Evolutionary conservation across 2,113 vertebrate species (phyloP).

Genomic region (Nothobranchius kuhntae): DNA sequence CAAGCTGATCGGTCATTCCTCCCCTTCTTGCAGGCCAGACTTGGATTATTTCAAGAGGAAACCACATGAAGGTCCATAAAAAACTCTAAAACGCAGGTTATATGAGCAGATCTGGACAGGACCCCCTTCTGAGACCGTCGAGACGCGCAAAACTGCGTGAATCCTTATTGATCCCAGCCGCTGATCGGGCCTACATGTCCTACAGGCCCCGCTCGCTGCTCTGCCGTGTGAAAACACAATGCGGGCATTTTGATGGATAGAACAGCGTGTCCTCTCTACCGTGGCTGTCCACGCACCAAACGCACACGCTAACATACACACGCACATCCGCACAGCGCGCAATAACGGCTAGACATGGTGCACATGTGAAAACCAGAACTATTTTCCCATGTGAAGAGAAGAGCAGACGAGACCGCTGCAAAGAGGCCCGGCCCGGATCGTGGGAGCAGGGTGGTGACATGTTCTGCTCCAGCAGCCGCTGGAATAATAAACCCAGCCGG

Average conservation of each 20-base stretch:
- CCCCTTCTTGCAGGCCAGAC: neutral
- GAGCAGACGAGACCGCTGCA: slow-evolving; percentile 43
- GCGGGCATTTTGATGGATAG: slow-evolving; percentile 79
- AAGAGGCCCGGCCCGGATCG: slow-evolving; percentile 33
- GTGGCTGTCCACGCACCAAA: slow-evolving; percentile 46
- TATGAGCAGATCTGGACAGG: slow-evolving; percentile 34
- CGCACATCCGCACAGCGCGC: slow-evolving; percentile 36
- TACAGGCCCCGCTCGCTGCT: slow-evolving; percentile 62
- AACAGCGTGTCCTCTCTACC: slow-evolving; percentile 73
- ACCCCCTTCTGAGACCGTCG: slow-evolving; percentile 31
- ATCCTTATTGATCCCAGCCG: slow-evolving; percentile 56
- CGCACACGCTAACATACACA: neutral
- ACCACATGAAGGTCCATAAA: neutral
- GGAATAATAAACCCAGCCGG: slow-evolving; percentile 34
- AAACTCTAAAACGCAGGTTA: neutral
- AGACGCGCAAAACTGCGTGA: slow-evolving; percentile 45
- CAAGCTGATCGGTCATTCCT: neutral
- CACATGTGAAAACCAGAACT: slow-evolving; percentile 45
- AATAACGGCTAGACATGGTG: slow-evolving; percentile 45
- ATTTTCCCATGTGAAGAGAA: slow-evolving; percentile 40
- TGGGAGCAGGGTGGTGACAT: slow-evolving; percentile 69
- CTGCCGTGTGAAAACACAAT: slow-evolving; percentile 75
- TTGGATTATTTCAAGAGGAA: neutral
- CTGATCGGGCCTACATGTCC: slow-evolving; percentile 60
- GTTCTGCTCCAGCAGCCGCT: slow-evolving; percentile 53